Percentiles rank a stretch among this genome's conserved stretches.
phyloP scores from a whole-genome alignment of 2,888 invertebrate species.

The Drosophila colorata region DNA sequence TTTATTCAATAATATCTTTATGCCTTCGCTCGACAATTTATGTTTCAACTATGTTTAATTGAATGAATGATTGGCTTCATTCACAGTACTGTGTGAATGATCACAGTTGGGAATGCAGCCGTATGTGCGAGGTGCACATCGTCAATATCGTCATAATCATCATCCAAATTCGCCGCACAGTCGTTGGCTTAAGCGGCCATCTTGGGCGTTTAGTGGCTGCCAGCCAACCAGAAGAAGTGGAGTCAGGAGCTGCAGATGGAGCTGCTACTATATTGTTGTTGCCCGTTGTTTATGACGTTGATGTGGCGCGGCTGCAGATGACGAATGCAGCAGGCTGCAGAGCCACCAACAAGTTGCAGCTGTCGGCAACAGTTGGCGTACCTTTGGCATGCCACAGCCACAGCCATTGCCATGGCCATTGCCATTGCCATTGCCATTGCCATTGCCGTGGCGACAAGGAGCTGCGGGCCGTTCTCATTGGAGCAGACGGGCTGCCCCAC shows the following conservation, averaged over 20 bases:
- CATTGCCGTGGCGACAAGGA: constrained; percentile 37
- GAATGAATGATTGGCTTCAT: no score
- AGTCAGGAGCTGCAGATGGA: constrained; percentile 39
- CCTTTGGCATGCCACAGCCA: constrained; percentile 39
- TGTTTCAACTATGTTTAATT: no score
- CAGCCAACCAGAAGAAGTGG: constrained; percentile 73
- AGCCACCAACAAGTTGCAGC: constrained; percentile 74
- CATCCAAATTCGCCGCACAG: constrained; percentile 58
- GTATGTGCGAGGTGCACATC: constrained; percentile 5
- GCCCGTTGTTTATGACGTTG: constrained; percentile 65
- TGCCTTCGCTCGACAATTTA: no score
- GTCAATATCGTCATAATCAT: background rate
- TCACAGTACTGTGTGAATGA: background rate
- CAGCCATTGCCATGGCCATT: constrained; percentile 13
- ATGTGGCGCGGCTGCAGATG: constrained; percentile 59
- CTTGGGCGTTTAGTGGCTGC: constrained; percentile 59
- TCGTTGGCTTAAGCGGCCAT: constrained; percentile 72
- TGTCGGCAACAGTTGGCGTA: constrained; percentile 69
- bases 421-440: constrained; percentile 24
- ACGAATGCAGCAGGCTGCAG: constrained; percentile 45
- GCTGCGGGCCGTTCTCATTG: constrained; percentile 68
- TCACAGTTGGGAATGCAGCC: constrained; percentile 17
- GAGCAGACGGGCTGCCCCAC: constrained; percentile 47
- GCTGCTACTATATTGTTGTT: constrained; percentile 33
- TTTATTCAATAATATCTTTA: no score